Evolutionary conservation across 2,113 vertebrate species (phyloP).

Genomic region (Coracopsis vasa): DNA sequence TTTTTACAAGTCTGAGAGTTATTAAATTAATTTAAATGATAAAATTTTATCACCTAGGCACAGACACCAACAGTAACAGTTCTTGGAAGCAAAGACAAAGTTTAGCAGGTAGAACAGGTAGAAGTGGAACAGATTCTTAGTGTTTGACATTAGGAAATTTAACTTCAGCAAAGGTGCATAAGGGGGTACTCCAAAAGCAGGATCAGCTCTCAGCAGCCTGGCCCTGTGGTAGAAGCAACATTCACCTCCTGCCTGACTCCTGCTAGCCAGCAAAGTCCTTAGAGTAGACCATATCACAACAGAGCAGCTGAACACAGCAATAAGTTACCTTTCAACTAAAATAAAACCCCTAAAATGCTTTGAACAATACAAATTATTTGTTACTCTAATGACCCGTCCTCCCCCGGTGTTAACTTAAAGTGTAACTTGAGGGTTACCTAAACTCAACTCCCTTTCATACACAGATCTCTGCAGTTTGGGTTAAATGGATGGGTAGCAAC

Average conservation of each 20-base stretch:
- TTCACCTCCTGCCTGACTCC: background rate
- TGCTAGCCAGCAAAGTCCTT: background rate
- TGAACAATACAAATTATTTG: background rate
- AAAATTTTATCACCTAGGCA: background rate
- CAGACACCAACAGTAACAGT: constrained; percentile 55
- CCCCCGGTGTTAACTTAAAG: background rate
- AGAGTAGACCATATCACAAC: background rate
- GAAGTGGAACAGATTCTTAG: constrained; percentile 8
- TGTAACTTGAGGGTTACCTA: background rate
- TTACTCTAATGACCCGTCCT: background rate
- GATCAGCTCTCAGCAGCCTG: background rate
- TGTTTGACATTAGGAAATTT: background rate
- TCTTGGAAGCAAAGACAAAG: constrained; percentile 53
- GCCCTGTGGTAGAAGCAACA: background rate
- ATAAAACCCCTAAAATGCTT: background rate
- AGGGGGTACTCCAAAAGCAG: background rate
- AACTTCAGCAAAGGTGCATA: background rate
- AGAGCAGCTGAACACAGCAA: background rate
- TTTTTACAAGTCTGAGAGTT: background rate
- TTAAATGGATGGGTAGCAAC: background rate
- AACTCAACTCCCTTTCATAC: background rate
- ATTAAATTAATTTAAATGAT: background rate
- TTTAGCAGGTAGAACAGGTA: constrained; percentile 45
- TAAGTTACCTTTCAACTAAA: background rate
- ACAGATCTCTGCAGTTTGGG: background rate